Conservation (phyloP, 1,140 invertebrate genomes). For the Lineus longissimus region DNA sequence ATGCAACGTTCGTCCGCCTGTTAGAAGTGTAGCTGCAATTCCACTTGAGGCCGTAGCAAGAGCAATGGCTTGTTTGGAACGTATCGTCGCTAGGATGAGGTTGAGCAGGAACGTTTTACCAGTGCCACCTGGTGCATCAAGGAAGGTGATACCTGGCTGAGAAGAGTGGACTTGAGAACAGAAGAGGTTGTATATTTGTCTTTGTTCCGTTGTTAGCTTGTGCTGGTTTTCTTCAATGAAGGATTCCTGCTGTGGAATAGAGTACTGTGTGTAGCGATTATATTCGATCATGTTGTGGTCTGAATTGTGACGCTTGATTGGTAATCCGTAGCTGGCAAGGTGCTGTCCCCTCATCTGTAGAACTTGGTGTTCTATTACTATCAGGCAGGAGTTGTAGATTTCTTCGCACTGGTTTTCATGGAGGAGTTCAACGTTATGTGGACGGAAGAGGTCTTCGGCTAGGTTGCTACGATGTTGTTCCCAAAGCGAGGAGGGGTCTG, state of each 20-base stretch:
- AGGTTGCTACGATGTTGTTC: not conserved
- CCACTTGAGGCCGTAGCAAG: slow-evolving; percentile 26
- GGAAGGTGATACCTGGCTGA: slow-evolving; percentile 29
- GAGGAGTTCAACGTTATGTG: slow-evolving; percentile 27
- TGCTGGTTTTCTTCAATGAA: not conserved
- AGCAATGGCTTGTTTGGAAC: slow-evolving; percentile 18
- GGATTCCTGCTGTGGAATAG: not conserved
- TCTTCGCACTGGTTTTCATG: not conserved
- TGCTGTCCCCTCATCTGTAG: not conserved
- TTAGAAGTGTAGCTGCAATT: slow-evolving; percentile 24
- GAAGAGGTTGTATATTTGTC: not conserved
- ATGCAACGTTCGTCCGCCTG: slow-evolving; percentile 20
- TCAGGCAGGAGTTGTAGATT: not conserved
- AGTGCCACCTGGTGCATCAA: slow-evolving; percentile 51
- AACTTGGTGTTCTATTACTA: not conserved
- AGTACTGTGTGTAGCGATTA: not conserved
- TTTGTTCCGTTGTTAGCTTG: not conserved
- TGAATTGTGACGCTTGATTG: not conserved
- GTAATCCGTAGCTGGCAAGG: not conserved
- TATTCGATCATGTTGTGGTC: too few species aligned
- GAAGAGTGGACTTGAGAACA: not conserved
- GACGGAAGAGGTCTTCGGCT: not conserved
- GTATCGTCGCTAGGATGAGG: slow-evolving; percentile 23
- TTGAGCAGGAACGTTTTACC: slow-evolving; percentile 28
- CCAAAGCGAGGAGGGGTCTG: not conserved